A percentile compares a stretch with the other conserved stretches of the same genome.
Evolutionary conservation across 2,797 vertebrate species (phyloP).

Genomic region (Gobionotothen gibberifrons): DNA sequence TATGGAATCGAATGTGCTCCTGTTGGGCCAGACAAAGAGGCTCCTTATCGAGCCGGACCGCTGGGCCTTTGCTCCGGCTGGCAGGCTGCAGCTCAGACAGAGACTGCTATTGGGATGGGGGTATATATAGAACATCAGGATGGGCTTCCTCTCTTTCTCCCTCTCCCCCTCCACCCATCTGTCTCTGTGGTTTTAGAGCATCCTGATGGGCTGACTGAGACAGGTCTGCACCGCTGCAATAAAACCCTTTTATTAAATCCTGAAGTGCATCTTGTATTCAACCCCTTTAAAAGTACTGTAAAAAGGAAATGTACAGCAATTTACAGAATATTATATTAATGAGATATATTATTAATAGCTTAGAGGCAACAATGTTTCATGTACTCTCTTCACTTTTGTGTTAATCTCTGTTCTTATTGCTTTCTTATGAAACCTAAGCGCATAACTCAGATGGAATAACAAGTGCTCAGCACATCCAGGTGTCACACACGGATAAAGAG

Average conservation of each 20-base stretch:
- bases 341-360: constrained; percentile 12
- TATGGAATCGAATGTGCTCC: constrained; percentile 36
- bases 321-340: background rate
- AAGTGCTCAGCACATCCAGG: constrained; percentile 20
- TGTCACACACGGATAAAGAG: constrained; percentile 24
- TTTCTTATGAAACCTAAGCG: background rate
- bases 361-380: background rate
- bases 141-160: constrained; percentile 64
- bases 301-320: background rate
- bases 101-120: constrained; percentile 64
- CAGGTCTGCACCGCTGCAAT: constrained; percentile 22
- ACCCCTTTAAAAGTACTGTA: constrained; percentile 4
- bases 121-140: constrained; percentile 78
- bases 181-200: constrained; percentile 59
- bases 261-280: constrained; percentile 4
- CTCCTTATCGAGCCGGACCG: constrained; percentile 68
- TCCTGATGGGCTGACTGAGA: constrained; percentile 44
- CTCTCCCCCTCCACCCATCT: constrained; percentile 41
- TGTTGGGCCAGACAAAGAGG: constrained; percentile 68
- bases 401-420: constrained; percentile 1
- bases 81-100: constrained; percentile 55
- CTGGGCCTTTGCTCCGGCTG: constrained; percentile 59
- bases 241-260: constrained; percentile 30
- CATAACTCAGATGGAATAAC: constrained; percentile 2
- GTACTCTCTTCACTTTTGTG: background rate